Evolutionary conservation across 1,140 invertebrate genomes (phyloP).

Genomic region (Hylaeus volcanicus): DNA sequence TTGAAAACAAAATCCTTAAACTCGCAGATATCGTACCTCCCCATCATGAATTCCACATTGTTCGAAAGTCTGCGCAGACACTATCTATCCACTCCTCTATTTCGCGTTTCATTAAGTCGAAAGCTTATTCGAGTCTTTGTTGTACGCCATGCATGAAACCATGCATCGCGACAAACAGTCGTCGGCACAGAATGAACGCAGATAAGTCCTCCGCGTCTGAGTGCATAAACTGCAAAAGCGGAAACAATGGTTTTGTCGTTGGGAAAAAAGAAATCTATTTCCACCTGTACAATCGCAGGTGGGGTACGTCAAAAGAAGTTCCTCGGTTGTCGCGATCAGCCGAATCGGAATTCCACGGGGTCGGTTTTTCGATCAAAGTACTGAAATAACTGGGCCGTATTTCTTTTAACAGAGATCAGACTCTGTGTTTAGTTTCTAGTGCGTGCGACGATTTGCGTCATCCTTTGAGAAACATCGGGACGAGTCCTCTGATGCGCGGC

Average conservation of each 20-base stretch:
- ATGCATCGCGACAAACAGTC: not conserved
- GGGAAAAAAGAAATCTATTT: not conserved
- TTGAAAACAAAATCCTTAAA: no score
- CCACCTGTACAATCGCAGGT: no score
- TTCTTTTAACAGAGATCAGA: slow-evolving; percentile 21
- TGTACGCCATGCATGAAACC: not conserved
- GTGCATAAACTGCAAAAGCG: slow-evolving; percentile 1
- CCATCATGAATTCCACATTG: not conserved
- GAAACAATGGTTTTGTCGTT: not conserved
- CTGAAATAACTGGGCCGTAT: not conserved
- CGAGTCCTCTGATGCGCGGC: not conserved
- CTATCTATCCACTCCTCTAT: not conserved
- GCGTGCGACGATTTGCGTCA: slow-evolving; percentile 13
- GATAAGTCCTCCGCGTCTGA: not conserved
- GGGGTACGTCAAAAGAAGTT: not conserved
- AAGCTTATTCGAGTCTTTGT: slow-evolving; percentile 13
- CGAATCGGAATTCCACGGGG: not conserved
- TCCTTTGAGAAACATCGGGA: not conserved
- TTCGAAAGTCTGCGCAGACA: not conserved
- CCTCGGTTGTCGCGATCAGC: not conserved
- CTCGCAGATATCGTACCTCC: not conserved
- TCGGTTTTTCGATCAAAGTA: slow-evolving; percentile 17
- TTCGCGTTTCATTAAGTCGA: not conserved
- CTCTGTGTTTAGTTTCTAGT: slow-evolving; percentile 3
- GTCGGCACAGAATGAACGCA: not conserved